Base-by-base conservation (phyloP, 2,113 vertebrate species). In the Thamnaconus septentrionalis region DNA sequence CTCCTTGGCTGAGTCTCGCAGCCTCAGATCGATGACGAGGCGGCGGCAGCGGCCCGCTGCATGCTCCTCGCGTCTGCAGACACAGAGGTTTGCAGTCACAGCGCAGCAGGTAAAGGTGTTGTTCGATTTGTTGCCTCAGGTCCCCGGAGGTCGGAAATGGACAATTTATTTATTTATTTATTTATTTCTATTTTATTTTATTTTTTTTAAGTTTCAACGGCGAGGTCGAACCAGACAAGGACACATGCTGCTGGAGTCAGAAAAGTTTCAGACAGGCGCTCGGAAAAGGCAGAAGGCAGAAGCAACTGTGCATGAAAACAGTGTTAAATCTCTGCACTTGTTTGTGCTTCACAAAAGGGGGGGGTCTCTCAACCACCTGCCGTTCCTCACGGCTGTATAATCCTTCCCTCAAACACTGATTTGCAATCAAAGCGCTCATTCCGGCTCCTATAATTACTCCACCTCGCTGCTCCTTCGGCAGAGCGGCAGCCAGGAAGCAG, bases 351-450 rank as follows among this genome's bases (percentile, higher is more conserved):
- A 11, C 55, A 6, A 44, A 11, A 10, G 43, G 67, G 57, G 59
- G 57, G 61, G 4, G 1, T 6, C 51, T 12, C 8, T 46, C 41
- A 42, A 39, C 53, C 56, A 49, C 64, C 60, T 43, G 45, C 63
- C 67, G 31, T 72, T 71, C 64, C 49, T 73, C 67, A 64, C 64
- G 68, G 52, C 60, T 43, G 18, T 63, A 64, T 72, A 64, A 64
- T 71, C 76, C 71, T 69, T 62, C 47, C 59, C 68, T 50, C 56
- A 71, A 81, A 83, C 71, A 64, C 74, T 77, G 72, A 50, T 80
- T 77, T 75, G 73, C 80, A 87, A 83, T 84, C 80, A 76, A 60
- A 69, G 70, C n/a, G 64, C 66, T 76, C 80, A 66, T 76, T 78
- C 65, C 42, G 59, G 47, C 70, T 81, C 50, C 73, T 69, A 59